Evolutionary conservation across 2,797 vertebrate species (phyloP), one percentile per base, ranked within the genome.

Genomic region (Rhodeus uyekii): DNA sequence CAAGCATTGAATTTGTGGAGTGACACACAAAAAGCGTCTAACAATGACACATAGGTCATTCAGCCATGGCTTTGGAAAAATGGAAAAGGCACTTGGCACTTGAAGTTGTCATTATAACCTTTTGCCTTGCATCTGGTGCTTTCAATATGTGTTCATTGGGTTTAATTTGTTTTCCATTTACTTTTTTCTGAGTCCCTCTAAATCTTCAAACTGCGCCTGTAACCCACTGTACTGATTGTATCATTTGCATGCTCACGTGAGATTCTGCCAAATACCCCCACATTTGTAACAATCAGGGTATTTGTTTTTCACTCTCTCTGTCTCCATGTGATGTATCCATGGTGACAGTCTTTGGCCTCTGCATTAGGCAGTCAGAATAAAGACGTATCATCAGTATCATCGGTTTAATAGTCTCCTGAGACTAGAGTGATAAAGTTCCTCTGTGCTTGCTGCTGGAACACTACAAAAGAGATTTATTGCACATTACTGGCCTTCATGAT

Each of bases 261-360:
- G 67, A 79, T 85, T 63, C 71, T 81, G 71, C 60, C 29, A 24
- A 86, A 84, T 84, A 80, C 86, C 87, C 78, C 78, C 80, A 85
- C 85, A 86, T 78, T 75, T 22, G 69, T 88, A 76, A 81, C 77
- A 86, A 80, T 87, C 74, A 86, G 39, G 61, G 82, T 75, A 76
- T 88, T 86, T 86, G 74, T 76, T 87, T 86, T 84, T 72, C 67
- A 60, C 81, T 83, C 71, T 85, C 83, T 79, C 79, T 29, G 83
- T 83, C 79, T 84, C 81, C 58, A 77, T 78, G 81, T 58, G 80
- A 82, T 29, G 86, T 88, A 83, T 85, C 87, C 88, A 89, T 87
- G 87, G 86, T 71, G 86, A 89, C 86, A 79, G 86, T 80, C 79
- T 81, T 78, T 75, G 58, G 84, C 81, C 82, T 78, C 77, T 74